Evolutionary conservation across 1,140 invertebrate species (phyloP).

Genomic region (Ceratoteleas bidentatus): DNA sequence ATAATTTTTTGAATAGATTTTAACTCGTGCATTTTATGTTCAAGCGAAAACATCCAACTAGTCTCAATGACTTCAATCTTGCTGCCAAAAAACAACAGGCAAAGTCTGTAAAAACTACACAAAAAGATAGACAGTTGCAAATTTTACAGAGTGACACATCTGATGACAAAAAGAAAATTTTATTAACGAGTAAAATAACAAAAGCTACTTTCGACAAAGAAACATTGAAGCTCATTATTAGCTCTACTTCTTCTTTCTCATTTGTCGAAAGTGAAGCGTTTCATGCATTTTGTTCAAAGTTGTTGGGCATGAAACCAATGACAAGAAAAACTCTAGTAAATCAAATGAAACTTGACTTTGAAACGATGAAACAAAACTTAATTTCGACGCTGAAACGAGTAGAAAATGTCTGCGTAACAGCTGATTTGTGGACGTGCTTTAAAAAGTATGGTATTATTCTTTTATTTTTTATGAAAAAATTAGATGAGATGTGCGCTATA

Average conservation of each 20-base stretch:
- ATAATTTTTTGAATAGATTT: too few species aligned
- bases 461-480: neutral
- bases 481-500: neutral
- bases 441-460: slow-evolving; percentile 27
- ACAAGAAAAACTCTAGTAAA: slow-evolving; percentile 33
- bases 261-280: slow-evolving; percentile 36
- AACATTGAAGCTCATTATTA: slow-evolving; percentile 4
- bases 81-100: too few species aligned
- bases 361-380: slow-evolving; percentile 31
- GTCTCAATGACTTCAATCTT: too few species aligned
- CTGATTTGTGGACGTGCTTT: slow-evolving; percentile 35
- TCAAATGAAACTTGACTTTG: slow-evolving; percentile 10
- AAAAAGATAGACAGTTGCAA: too few species aligned
- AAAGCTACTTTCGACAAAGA: too few species aligned
- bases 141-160: too few species aligned
- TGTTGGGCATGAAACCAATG: slow-evolving; percentile 19
- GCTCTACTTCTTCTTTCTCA: slow-evolving; percentile 22
- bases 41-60: too few species aligned
- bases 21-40: too few species aligned
- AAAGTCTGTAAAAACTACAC: too few species aligned
- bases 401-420: slow-evolving; percentile 26
- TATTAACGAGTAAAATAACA: too few species aligned
- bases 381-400: slow-evolving; percentile 15
- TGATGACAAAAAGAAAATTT: slow-evolving; percentile 1
- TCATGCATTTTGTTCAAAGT: slow-evolving; percentile 18